Base-by-base conservation (phyloP, 2,113 vertebrate species). In the Penelope pileata region DNA sequence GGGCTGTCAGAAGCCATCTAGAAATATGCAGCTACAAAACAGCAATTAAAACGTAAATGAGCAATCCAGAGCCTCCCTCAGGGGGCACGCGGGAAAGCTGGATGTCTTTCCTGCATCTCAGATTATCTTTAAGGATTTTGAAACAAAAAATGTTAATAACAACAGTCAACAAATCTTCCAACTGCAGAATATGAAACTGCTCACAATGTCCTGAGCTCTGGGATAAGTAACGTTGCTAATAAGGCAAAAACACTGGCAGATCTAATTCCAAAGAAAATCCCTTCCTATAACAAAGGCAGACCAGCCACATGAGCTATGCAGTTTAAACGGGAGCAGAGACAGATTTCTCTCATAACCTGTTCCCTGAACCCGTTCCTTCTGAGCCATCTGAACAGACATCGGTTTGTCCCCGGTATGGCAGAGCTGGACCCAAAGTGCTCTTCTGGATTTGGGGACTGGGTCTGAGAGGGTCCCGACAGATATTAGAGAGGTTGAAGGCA, bases 21-120 rank as follows among this genome's bases (percentile, higher is more conserved):
- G 58, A 92, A 91, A 84, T 66, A 73, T 3, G 23, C 13, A 82
- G 36, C 62, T 86, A 45, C 82, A 89, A 93, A 93, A 87, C 4
- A 76, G 86, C 62, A 94, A 93, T 85, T 89, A 66, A 91, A 93
- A 36, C 19, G 48, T 15, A 78, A 93, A 87, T 76, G 77, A 84
- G 53, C 13, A 79, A 81, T 82, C 74, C 81, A 91, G 53, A 92
- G 47, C 12, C 17, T 76, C 50, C 18, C 69, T 69, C 50, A 29
- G 85, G 89, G 86, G 56, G 56, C 45, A 38, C 66, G 75, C 85
- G 12, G 30, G 53, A 64, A 83, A 60, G 51, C 74, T 89, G 92
- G 69, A 76, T 82, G 36, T 30, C 36, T 89, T 91, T 62, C 54
- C 81, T 76, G 83, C 62, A 26, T 68, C 40, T 86, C 70, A 87